phyloP scores from a whole-genome alignment of 2,888 invertebrate species.

The Ctenicera cuprea region DNA sequence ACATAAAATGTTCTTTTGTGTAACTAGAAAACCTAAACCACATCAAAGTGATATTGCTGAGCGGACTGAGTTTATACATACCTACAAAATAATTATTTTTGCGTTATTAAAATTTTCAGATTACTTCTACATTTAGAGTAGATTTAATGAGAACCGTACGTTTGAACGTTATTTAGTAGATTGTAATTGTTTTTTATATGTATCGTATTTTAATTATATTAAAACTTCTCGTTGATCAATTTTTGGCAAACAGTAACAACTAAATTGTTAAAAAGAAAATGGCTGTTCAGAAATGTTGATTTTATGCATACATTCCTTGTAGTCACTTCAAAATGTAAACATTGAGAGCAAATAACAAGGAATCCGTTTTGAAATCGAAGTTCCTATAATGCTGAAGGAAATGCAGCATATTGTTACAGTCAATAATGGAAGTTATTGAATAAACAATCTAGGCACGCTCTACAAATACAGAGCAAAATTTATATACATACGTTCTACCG shows the following conservation, averaged over 20 bases:
- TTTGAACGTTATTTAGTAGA: too few relatives aligned
- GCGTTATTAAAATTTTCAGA: too few relatives aligned
- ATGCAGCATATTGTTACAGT: constrained; percentile 32
- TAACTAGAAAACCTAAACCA: neutral
- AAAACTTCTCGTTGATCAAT: too few relatives aligned
- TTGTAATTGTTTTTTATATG: too few relatives aligned
- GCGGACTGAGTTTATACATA: too few relatives aligned
- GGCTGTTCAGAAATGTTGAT: constrained; percentile 2
- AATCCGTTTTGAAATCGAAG: constrained; percentile 33
- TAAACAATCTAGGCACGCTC: constrained; percentile 28
- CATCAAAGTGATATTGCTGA: neutral
- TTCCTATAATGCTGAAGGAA: constrained; percentile 29
- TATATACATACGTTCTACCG: neutral
- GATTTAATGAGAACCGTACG: too few relatives aligned
- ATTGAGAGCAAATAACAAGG: constrained; percentile 23
- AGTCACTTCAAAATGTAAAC: constrained; percentile 22
- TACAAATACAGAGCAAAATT: constrained; percentile 32
- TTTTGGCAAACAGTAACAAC: too few relatives aligned
- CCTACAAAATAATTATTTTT: too few relatives aligned
- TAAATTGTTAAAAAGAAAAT: too few relatives aligned
- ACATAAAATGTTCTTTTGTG: neutral
- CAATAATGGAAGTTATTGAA: constrained; percentile 43
- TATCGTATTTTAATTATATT: too few relatives aligned
- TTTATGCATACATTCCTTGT: constrained; percentile 18
- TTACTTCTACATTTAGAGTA: too few relatives aligned